phyloP scores from a whole-genome alignment of 2,888 invertebrate genomes.

The Leucophenga montana region DNA sequence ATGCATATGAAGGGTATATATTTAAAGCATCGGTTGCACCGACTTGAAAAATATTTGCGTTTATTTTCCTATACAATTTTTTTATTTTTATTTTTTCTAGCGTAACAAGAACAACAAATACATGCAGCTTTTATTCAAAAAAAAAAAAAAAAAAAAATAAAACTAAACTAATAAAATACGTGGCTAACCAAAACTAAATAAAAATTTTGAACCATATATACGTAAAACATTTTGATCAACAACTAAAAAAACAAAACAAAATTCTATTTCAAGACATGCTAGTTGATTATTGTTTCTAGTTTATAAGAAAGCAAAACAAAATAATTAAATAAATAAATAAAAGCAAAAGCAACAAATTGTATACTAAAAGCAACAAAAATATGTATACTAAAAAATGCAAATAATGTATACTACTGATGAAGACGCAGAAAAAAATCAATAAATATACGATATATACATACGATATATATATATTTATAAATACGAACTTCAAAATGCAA shows the following conservation, averaged over 20 bases:
- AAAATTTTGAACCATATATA: conserved; percentile 51
- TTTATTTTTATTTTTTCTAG: too few relatives aligned
- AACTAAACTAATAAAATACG: too few relatives aligned
- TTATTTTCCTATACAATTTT: too few relatives aligned
- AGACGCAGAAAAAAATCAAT: conserved; percentile 30
- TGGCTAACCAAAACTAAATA: too few relatives aligned
- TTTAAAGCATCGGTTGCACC: too few relatives aligned
- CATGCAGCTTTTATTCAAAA: too few relatives aligned
- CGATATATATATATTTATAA: conserved; percentile 39
- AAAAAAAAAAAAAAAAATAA: not conserved
- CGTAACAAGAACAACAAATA: too few relatives aligned
- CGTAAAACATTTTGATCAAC: too few relatives aligned
- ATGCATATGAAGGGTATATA: too few relatives aligned
- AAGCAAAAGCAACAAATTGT: conserved; percentile 12
- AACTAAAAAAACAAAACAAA: not conserved
- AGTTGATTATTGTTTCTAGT: conserved; percentile 6
- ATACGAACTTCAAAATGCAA: conserved; percentile 27
- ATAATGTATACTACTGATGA: not conserved
- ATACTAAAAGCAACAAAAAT: conserved; percentile 19
- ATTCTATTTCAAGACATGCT: not conserved
- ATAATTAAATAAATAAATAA: not conserved
- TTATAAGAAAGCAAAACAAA: not conserved
- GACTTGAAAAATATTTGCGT: too few relatives aligned
- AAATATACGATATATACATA: conserved; percentile 10
- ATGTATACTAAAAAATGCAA: conserved; percentile 25